phyloP scores from a whole-genome alignment of 92 coral and sea anemone genomes.

The Zoanthus solanderi region DNA sequence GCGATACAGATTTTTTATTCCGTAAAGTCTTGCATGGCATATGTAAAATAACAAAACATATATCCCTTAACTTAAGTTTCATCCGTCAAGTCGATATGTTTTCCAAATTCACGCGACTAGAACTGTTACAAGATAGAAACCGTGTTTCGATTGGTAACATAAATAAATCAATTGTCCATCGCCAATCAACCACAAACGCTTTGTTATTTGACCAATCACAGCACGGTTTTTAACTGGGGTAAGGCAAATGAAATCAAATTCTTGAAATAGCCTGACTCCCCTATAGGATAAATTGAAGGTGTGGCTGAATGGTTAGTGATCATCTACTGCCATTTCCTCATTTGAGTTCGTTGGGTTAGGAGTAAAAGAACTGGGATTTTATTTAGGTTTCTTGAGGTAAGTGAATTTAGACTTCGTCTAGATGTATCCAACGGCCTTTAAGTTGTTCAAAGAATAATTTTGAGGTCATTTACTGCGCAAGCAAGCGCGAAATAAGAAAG shows the following conservation, averaged over 20 bases:
- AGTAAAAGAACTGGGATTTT: slow-evolving; percentile 36
- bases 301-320: slow-evolving; percentile 89
- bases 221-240: slow-evolving; percentile 47
- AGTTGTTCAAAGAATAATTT: background rate
- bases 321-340: slow-evolving; percentile 95
- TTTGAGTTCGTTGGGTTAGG: slow-evolving; percentile 70
- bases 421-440: slow-evolving; percentile 1
- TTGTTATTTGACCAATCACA: slow-evolving; percentile 83
- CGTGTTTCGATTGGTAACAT: slow-evolving; percentile 65
- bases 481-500: slow-evolving; percentile 18
- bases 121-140: slow-evolving; percentile 61
- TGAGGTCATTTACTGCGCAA: background rate
- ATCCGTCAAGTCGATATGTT: background rate
- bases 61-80: background rate
- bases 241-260: slow-evolving; percentile 76
- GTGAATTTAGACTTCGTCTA: background rate
- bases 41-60: too few species aligned
- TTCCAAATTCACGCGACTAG: slow-evolving; percentile 29
- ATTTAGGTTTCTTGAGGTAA: slow-evolving; percentile 20
- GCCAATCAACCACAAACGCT: slow-evolving; percentile 63
- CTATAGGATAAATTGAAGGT: slow-evolving; percentile 98
- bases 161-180: slow-evolving; percentile 61
- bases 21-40: background rate
- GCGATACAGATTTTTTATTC: background rate
- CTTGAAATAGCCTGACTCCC: slow-evolving; percentile 86